These are phyloP conservation scores for Eledone cirrhosa DNA, from an alignment of 2,888 invertebrate species.

Conservation along the genomic window DNA sequence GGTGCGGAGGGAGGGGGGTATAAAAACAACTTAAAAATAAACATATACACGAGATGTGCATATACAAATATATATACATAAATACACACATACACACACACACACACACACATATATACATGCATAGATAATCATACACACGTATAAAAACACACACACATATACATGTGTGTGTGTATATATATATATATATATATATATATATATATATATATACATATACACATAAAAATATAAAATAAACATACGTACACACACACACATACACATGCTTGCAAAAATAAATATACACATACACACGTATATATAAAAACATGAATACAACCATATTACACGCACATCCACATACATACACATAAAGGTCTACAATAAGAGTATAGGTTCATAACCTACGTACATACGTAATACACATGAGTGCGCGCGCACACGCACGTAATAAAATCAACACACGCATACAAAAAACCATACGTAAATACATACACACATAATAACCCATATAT, in stretches of 20 bases:
- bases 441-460: background rate
- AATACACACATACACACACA: background rate
- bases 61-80: background rate
- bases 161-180: background rate
- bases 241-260: background rate
- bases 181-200: slow-evolving; percentile 12
- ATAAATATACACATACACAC: background rate
- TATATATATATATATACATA: slow-evolving; percentile 7
- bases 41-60: too few species aligned
- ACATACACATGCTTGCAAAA: background rate
- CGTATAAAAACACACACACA: background rate
- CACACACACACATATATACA: background rate
- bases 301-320: background rate
- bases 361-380: too few species aligned
- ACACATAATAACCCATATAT: background rate
- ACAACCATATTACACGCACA: background rate
- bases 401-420: background rate
- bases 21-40: too few species aligned
- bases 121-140: background rate
- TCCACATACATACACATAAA: background rate
- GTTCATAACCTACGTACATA: background rate
- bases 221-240: background rate
- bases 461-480: background rate
- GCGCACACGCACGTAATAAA: background rate
- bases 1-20: too few species aligned